These are phyloP conservation scores for Trematomus loennbergii DNA, from an alignment of 2,113 vertebrate genomes.

Conservation along the genomic window DNA sequence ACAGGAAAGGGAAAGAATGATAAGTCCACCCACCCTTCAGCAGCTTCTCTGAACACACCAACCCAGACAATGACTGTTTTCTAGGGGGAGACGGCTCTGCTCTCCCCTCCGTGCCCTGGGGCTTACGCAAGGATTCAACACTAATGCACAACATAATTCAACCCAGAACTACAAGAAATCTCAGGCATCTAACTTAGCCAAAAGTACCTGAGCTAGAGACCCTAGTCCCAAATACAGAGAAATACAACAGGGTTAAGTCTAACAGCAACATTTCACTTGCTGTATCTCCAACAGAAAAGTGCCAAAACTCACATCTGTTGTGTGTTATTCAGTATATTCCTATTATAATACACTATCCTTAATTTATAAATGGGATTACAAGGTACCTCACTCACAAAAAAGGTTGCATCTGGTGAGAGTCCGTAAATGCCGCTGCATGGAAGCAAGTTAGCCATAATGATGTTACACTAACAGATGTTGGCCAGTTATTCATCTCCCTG, in stretches of 20 bases:
- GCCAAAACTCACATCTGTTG: constrained; percentile 70
- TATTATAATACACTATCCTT: constrained; percentile 53
- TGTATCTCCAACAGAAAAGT: constrained; percentile 47
- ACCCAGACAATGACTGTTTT: constrained; percentile 58
- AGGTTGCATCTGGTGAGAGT: constrained; percentile 67
- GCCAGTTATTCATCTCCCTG: constrained; percentile 80
- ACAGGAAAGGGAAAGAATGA: neutral
- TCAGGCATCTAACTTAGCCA: constrained; percentile 38
- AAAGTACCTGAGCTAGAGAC: too few relatives aligned
- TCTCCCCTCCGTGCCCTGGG: constrained; percentile 50
- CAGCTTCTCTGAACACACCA: constrained; percentile 58
- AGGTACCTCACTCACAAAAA: constrained; percentile 36
- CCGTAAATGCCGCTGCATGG: constrained; percentile 62
- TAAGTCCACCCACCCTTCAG: constrained; percentile 43
- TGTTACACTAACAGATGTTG: constrained; percentile 85
- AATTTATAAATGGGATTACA: constrained; percentile 70
- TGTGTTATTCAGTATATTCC: constrained; percentile 57
- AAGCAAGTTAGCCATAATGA: constrained; percentile 79
- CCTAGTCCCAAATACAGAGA: constrained; percentile 2
- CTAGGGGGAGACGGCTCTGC: constrained; percentile 52
- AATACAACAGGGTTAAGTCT: constrained; percentile 30
- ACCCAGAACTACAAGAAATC: constrained; percentile 43
- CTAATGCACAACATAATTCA: constrained; percentile 76
- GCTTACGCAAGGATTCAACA: constrained; percentile 57
- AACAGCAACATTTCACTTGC: constrained; percentile 39